Base-by-base conservation (phyloP, 2,113 vertebrate species). In the Neofelis nebulosa region DNA sequence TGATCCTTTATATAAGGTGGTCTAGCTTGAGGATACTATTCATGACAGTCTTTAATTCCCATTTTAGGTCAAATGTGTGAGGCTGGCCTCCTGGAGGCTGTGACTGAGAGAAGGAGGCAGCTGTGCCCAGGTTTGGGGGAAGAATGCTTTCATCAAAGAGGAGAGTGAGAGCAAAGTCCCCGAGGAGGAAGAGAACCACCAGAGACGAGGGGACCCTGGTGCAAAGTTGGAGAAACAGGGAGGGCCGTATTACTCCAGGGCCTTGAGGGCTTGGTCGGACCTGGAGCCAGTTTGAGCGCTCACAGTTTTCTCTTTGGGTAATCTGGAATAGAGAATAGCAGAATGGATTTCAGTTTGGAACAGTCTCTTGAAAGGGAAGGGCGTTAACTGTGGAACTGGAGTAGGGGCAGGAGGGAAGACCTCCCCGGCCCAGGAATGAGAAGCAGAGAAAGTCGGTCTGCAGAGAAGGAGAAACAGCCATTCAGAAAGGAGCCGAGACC, bases 181-280 rank as follows among this genome's bases (percentile, higher is more conserved):
- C 0, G 15, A 78, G 48, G 25, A 50, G 31, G 10, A 13, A 15
- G 19, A 7, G 4, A 31, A 3, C 48, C 23, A 12, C 38, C 66
- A 33, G 45, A 25, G 41, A 15, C 38, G 11, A 25, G 2, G 23
- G 7, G 2, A 5, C 2, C 50, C 33, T 1, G 4, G 2, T 13
- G 13, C n/a, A 15, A 23, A 36, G 38, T 11, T 10, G 31, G n/a
- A 66, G n/a, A 31, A 23, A 25, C 1, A n/a, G 45, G 19, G 38
- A 68, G 31, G 21, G 10, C 31, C 21, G 6, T 13, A 0, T 27
- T 21, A 31, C 29, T 29, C 27, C 50, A 55, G 71, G 82, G 11
- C 4, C 66, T 10, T 4, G 23, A 4, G 33, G 71, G 12, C 7
- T 50, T 13, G 1, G 15, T 2, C 6, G 2, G 18, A 66, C 18